phyloP scores from a whole-genome alignment of 1,140 invertebrate genomes.

The Drosophila nasuta region DNA sequence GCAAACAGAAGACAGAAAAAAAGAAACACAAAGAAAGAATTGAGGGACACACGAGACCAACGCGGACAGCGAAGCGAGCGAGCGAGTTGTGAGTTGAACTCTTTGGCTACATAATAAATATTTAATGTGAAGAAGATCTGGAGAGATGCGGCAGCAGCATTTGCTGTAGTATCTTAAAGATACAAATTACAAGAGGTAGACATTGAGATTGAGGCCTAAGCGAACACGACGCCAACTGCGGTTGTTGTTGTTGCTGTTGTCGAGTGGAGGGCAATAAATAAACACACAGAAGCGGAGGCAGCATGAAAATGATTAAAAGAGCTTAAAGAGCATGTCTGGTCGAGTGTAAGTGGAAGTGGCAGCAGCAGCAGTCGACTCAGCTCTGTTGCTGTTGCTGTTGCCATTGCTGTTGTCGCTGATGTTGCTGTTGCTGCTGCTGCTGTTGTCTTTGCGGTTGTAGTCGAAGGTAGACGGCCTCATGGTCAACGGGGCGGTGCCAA shows the following conservation, averaged over 20 bases:
- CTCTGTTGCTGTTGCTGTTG: not conserved
- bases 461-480: conserved; percentile 63
- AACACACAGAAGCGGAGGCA: conserved; percentile 66
- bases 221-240: conserved; percentile 33
- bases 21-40: conserved; percentile 44
- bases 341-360: conserved; percentile 51
- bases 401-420: conserved; percentile 9
- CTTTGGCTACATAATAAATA: conserved; percentile 82
- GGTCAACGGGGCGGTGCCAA: conserved; percentile 63
- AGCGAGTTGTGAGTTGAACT: conserved; percentile 63
- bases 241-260: conserved; percentile 22
- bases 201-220: conserved; percentile 78
- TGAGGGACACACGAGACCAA: conserved; percentile 33
- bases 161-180: conserved; percentile 77
- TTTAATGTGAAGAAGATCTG: conserved; percentile 69
- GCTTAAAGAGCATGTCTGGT: conserved; percentile 75
- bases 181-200: conserved; percentile 80
- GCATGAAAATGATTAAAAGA: conserved; percentile 83
- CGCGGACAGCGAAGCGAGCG: conserved; percentile 16
- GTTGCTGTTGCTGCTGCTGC: not conserved
- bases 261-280: conserved; percentile 68
- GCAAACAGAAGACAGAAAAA: conserved; percentile 32
- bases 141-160: conserved; percentile 44
- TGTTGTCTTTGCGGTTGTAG: conserved; percentile 12
- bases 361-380: conserved; percentile 38